These are phyloP conservation scores for Planococcus citri DNA, from an alignment of 1,140 invertebrate species.

Conservation along the genomic window DNA sequence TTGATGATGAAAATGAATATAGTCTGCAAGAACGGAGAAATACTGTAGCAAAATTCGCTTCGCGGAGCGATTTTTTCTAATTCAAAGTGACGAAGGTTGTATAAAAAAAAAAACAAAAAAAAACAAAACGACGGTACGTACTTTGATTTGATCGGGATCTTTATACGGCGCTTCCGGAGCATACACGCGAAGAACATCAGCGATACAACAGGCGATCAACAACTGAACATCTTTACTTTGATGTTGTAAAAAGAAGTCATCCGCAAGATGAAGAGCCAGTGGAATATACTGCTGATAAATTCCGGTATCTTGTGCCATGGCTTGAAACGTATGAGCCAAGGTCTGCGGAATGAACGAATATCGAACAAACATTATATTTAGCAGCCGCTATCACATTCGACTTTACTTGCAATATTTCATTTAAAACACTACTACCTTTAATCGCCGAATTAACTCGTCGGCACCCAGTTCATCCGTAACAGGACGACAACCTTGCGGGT, in stretches of 20 bases:
- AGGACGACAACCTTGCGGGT: slow-evolving; percentile 73
- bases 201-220: slow-evolving; percentile 90
- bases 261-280: slow-evolving; percentile 81
- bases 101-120: background rate
- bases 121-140: slow-evolving; percentile 28
- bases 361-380: too few relatives aligned
- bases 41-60: background rate
- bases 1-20: slow-evolving; percentile 94
- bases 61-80: too few relatives aligned
- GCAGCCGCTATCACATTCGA: slow-evolving; percentile 10
- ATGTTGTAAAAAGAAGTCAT: slow-evolving; percentile 84
- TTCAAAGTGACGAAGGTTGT: too few relatives aligned
- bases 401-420: background rate
- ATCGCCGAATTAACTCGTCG: slow-evolving; percentile 84
- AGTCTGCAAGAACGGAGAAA: slow-evolving; percentile 44
- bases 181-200: slow-evolving; percentile 93
- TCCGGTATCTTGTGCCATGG: slow-evolving; percentile 88
- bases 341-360: slow-evolving; percentile 39
- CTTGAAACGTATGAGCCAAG: slow-evolving; percentile 83
- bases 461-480: slow-evolving; percentile 84
- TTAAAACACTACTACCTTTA: slow-evolving; percentile 53
- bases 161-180: slow-evolving; percentile 97
- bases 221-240: slow-evolving; percentile 85
- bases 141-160: slow-evolving; percentile 81
- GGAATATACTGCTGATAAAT: slow-evolving; percentile 88